Percentiles rank a stretch among this genome's conserved stretches.
Conservation (phyloP, 2,888 invertebrate genomes). For the Platycnemis pennipes region DNA sequence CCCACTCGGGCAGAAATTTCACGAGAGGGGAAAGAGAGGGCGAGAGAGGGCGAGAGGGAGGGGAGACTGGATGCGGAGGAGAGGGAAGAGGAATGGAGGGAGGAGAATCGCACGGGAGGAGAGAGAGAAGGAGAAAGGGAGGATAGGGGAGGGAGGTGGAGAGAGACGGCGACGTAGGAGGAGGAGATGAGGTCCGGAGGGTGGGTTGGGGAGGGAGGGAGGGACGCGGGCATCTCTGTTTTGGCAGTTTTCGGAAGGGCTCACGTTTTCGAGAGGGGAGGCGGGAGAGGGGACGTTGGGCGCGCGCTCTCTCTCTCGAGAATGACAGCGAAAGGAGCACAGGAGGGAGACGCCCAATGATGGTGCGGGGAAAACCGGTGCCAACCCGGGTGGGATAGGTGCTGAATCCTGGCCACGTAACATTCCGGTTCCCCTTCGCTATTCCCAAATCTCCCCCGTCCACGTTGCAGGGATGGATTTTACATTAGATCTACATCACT, state of each 20-base stretch:
- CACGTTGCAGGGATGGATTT: neutral
- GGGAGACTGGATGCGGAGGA: neutral
- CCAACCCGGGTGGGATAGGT: too few species aligned
- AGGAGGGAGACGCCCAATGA: neutral
- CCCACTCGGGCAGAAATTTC: slow-evolving; percentile 11
- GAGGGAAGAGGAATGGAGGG: too few species aligned
- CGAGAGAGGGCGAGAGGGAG: neutral
- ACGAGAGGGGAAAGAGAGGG: neutral
- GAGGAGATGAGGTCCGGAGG: neutral
- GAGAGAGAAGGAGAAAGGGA: neutral
- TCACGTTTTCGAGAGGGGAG: neutral
- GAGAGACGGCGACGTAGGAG: neutral
- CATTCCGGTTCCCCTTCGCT: too few species aligned
- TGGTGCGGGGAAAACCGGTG: neutral
- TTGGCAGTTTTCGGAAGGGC: slow-evolving; percentile 29
- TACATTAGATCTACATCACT: neutral
- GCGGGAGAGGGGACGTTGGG: neutral
- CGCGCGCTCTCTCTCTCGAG: neutral
- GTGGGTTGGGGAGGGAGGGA: neutral
- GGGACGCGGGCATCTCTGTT: slow-evolving; percentile 28
- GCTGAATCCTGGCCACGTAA: too few species aligned
- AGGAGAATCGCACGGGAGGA: neutral
- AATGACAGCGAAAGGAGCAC: neutral
- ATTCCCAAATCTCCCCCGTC: too few species aligned
- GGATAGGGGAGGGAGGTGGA: neutral